Conservation (phyloP, 2,888 invertebrate species). For the Bugula neritina region DNA sequence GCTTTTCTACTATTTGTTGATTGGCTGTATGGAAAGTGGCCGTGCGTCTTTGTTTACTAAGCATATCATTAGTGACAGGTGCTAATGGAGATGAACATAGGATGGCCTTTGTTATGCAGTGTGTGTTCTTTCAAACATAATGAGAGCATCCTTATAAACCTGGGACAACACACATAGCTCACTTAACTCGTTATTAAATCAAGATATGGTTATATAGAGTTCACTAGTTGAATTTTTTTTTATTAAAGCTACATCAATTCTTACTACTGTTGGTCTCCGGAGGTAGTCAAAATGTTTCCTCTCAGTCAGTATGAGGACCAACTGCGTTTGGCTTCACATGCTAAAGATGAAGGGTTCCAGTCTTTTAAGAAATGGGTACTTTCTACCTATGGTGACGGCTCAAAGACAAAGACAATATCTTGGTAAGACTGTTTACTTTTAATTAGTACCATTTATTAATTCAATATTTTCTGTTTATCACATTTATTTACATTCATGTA, state of each 20-base stretch:
- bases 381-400: constrained; percentile 12
- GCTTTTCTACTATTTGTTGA: neutral
- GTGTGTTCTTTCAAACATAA: no score
- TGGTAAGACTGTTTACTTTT: no score
- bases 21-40: neutral
- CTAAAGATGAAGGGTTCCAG: neutral
- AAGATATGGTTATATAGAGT: no score
- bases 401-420: constrained; percentile 21
- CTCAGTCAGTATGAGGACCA: neutral
- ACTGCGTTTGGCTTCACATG: neutral
- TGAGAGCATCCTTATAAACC: no score
- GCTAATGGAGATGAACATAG: neutral
- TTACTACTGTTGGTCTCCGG: no score
- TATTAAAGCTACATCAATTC: no score
- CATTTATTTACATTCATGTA: no score
- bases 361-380: constrained; percentile 13
- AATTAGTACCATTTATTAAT: no score
- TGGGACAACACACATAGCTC: no score
- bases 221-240: no score
- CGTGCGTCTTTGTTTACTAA: constrained; percentile 20
- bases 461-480: no score
- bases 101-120: neutral
- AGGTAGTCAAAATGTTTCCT: neutral
- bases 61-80: constrained; percentile 9
- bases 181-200: no score